Percentiles rank a stretch among this genome's conserved stretches.
Evolutionary conservation across 1,140 invertebrate genomes (phyloP).

Genomic region (Belonocnema kinseyi): DNA sequence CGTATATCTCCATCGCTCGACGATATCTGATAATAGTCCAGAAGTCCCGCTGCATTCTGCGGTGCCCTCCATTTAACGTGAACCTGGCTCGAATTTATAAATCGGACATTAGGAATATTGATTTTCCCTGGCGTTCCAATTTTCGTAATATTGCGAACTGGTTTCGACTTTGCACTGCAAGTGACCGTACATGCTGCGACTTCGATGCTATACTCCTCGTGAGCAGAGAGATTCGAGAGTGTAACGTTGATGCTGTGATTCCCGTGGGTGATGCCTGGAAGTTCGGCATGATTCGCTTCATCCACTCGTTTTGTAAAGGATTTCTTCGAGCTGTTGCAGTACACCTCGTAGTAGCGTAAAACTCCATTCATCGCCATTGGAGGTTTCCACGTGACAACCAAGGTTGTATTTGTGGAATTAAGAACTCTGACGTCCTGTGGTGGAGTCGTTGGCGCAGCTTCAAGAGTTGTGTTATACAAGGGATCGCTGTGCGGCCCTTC

Average conservation of each 20-base stretch:
- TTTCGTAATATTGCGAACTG: slow-evolving; percentile 75
- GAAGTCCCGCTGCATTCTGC: slow-evolving; percentile 78
- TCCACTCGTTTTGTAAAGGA: slow-evolving; percentile 54
- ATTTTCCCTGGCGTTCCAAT: slow-evolving; percentile 79
- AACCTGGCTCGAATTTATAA: slow-evolving; percentile 73
- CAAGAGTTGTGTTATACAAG: slow-evolving; percentile 82
- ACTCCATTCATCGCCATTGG: slow-evolving; percentile 85
- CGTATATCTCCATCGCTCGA: slow-evolving; percentile 59
- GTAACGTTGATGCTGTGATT: slow-evolving; percentile 79
- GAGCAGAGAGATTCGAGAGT: slow-evolving; percentile 52
- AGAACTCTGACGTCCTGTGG: slow-evolving; percentile 76
- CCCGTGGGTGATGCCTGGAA: slow-evolving; percentile 66
- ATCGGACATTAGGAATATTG: slow-evolving; percentile 71
- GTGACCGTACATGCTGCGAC: slow-evolving; percentile 84
- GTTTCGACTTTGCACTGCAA: slow-evolving; percentile 76
- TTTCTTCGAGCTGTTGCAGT: slow-evolving; percentile 62
- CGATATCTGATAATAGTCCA: slow-evolving; percentile 77
- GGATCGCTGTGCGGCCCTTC: slow-evolving; percentile 83
- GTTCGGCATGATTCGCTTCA: slow-evolving; percentile 45
- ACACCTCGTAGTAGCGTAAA: slow-evolving; percentile 83
- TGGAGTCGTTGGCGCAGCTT: slow-evolving; percentile 81
- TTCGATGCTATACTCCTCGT: slow-evolving; percentile 81
- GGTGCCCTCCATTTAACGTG: slow-evolving; percentile 80
- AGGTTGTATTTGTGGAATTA: slow-evolving; percentile 81
- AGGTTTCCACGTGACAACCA: slow-evolving; percentile 82